Percentiles rank a stretch among this genome's conserved stretches.
These are phyloP conservation scores for Sciurus carolinensis DNA, from an alignment of 2,797 vertebrate genomes.

Conservation along the genomic window DNA sequence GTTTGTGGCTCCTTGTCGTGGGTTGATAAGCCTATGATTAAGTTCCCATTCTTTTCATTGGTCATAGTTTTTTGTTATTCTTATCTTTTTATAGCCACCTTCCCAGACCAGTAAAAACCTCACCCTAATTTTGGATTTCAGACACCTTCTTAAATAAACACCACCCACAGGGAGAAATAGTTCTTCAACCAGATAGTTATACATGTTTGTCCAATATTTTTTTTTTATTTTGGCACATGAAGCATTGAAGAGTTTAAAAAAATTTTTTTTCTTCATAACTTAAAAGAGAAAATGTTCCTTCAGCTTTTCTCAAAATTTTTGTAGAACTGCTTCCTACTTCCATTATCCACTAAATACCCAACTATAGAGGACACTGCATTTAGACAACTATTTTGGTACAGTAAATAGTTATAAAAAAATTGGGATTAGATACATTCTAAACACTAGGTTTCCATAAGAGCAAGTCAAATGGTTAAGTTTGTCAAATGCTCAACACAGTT, in stretches of 20 bases:
- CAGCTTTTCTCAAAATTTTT: slow-evolving; percentile 45
- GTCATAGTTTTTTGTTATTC: slow-evolving; percentile 73
- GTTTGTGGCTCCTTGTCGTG: slow-evolving; percentile 68
- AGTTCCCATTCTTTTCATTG: slow-evolving; percentile 66
- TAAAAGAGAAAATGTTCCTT: slow-evolving; percentile 10
- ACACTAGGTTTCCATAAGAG: slow-evolving; percentile 35
- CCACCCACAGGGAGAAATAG: slow-evolving; percentile 58
- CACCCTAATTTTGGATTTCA: slow-evolving; percentile 58
- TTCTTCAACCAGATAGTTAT: background rate
- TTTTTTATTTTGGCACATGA: slow-evolving; percentile 77
- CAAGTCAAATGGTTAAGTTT: background rate
- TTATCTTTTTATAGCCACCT: slow-evolving; percentile 75
- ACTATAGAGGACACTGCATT: background rate
- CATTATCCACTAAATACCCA: background rate
- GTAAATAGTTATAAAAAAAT: background rate
- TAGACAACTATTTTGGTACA: slow-evolving; percentile 25
- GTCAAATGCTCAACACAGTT: background rate
- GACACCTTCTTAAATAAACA: slow-evolving; percentile 53
- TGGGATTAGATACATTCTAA: background rate
- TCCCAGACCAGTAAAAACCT: slow-evolving; percentile 50
- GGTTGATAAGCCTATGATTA: slow-evolving; percentile 78
- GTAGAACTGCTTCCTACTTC: background rate
- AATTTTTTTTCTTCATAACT: slow-evolving; percentile 68
- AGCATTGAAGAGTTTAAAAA: slow-evolving; percentile 73
- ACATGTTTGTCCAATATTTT: slow-evolving; percentile 51